Conservation (phyloP, 1,140 invertebrate genomes). For the Drosophila sechellia region DNA sequence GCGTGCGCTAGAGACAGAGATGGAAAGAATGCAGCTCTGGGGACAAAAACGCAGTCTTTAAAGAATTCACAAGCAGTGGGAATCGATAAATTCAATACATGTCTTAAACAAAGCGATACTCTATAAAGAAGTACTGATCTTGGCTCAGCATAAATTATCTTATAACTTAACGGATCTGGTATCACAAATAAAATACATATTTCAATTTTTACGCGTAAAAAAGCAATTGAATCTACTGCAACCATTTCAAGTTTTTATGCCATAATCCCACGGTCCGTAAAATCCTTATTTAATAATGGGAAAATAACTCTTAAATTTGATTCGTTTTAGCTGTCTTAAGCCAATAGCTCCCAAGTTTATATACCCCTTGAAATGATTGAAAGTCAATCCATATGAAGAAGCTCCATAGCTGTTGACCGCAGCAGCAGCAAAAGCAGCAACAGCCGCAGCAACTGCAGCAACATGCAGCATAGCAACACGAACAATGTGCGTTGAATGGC, state of each 20-base stretch:
- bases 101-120: conserved; percentile 3
- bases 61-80: conserved; percentile 29
- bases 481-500: conserved; percentile 59
- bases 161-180: no score
- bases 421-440: conserved; percentile 24
- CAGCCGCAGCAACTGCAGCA: conserved; percentile 25
- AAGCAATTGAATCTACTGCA: background rate
- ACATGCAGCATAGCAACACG: conserved; percentile 47
- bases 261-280: conserved; percentile 26
- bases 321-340: conserved; percentile 8
- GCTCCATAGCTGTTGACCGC: conserved; percentile 54
- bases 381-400: conserved; percentile 49
- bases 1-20: background rate
- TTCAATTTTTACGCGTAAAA: background rate
- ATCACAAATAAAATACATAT: no score
- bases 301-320: conserved; percentile 11
- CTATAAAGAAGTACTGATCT: background rate
- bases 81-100: conserved; percentile 18
- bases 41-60: conserved; percentile 35
- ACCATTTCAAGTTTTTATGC: no score
- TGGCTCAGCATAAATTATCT: background rate
- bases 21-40: conserved; percentile 24
- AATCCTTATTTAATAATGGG: conserved; percentile 5
- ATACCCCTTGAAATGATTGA: conserved; percentile 43
- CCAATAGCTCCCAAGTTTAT: conserved; percentile 26